Percentiles rank a stretch among this genome's conserved stretches.
Evolutionary conservation across 2,113 vertebrate species (phyloP).

Genomic region (Morphnarchus princeps): DNA sequence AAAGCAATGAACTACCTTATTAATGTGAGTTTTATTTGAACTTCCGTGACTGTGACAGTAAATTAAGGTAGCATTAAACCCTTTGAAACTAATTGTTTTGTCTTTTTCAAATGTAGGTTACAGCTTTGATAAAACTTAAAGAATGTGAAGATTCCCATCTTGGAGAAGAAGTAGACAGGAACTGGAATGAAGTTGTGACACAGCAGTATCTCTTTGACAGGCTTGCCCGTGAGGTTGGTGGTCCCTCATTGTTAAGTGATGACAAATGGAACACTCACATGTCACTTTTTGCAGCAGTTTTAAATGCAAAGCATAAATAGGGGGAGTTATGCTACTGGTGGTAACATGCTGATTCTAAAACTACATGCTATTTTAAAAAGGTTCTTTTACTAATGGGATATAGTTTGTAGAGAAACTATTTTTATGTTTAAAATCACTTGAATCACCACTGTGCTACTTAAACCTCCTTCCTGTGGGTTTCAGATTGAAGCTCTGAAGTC

Average conservation of each 20-base stretch:
- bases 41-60: not conserved
- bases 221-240: constrained; percentile 84
- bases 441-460: not conserved
- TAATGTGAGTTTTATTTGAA: not conserved
- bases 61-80: not conserved
- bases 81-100: accelerated
- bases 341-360: not conserved
- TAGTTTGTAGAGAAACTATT: not conserved
- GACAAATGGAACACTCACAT: accelerated
- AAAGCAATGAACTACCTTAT: not conserved
- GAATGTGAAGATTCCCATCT: constrained; percentile 94
- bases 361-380: not conserved
- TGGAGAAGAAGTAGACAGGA: constrained; percentile 94
- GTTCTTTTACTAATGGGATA: not conserved
- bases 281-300: accelerated
- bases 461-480: not conserved
- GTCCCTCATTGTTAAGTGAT: not conserved
- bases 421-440: not conserved
- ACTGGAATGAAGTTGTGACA: constrained; percentile 94
- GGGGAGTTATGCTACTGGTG: not conserved
- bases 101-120: constrained; percentile 70
- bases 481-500: constrained; percentile 90
- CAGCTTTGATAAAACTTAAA: constrained; percentile 92
- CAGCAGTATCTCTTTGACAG: constrained; percentile 93
- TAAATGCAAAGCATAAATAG: not conserved